Evolutionary conservation across 2,797 vertebrate species (phyloP).

Genomic region (Schizothorax lantsangensis): DNA sequence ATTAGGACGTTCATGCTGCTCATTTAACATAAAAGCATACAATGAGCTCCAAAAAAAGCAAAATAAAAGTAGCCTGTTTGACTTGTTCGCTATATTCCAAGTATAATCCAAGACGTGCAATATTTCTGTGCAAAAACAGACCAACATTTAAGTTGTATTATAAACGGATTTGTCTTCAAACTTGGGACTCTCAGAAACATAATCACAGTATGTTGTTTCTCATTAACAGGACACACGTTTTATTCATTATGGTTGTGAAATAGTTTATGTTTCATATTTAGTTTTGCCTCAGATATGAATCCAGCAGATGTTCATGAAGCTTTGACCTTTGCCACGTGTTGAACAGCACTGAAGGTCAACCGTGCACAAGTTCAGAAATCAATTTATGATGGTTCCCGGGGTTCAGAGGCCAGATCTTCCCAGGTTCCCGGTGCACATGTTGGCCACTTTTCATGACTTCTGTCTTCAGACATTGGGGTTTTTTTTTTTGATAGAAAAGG

Average conservation of each 20-base stretch:
- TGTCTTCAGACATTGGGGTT: neutral
- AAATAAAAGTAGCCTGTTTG: neutral
- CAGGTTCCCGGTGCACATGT: constrained; percentile 8
- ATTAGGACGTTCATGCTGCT: neutral
- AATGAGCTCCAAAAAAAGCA: neutral
- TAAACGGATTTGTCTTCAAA: neutral
- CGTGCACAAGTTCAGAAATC: constrained; percentile 50
- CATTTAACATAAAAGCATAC: neutral
- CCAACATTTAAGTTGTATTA: no score
- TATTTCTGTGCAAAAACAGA: neutral
- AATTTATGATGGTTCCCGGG: constrained; percentile 36
- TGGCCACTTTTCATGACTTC: neutral
- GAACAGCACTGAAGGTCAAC: constrained; percentile 41
- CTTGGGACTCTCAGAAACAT: neutral
- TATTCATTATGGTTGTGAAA: neutral
- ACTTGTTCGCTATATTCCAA: neutral
- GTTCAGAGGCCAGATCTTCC: constrained; percentile 35
- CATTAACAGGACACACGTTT: neutral
- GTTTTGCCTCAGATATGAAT: neutral
- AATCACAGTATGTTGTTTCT: neutral
- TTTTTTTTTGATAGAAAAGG: constrained; percentile 1
- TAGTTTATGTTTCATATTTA: neutral
- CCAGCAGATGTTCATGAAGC: neutral
- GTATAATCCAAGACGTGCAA: neutral
- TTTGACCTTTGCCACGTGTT: constrained; percentile 37